Conservation (phyloP, 2,113 vertebrate species). For the Fulmarus glacialis region DNA sequence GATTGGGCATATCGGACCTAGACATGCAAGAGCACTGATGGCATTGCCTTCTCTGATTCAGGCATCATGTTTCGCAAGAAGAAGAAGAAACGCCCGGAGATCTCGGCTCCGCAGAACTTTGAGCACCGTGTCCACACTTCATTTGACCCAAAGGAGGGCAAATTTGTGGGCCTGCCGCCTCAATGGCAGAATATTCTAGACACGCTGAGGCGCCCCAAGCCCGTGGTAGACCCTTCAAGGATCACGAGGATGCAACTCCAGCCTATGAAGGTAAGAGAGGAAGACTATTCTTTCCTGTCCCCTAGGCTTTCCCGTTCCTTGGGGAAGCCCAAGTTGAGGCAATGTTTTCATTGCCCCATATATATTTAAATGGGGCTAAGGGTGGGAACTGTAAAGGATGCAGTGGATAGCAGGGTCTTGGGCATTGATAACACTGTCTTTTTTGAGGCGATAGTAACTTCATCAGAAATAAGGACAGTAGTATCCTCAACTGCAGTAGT, state of each 20-base stretch:
- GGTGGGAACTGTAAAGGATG: background rate
- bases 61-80: slow-evolving; percentile 96
- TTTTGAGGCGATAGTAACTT: background rate
- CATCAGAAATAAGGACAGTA: background rate
- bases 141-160: slow-evolving; percentile 92
- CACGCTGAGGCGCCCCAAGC: slow-evolving; percentile 90
- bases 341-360: background rate
- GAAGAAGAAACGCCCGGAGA: slow-evolving; percentile 98
- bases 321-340: background rate
- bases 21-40: background rate
- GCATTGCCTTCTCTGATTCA: background rate
- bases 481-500: background rate
- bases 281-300: background rate
- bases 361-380: background rate
- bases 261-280: slow-evolving; percentile 90
- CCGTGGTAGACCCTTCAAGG: slow-evolving; percentile 94
- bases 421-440: background rate
- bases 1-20: no score
- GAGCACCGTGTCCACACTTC: slow-evolving; percentile 98
- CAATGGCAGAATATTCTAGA: slow-evolving; percentile 99
- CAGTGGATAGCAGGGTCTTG: background rate
- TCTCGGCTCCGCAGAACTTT: slow-evolving; percentile 95
- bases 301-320: background rate
- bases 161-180: slow-evolving; percentile 92
- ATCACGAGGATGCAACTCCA: slow-evolving; percentile 94